Percentiles rank a stretch among this genome's conserved stretches.
These are phyloP conservation scores for Notothenia coriiceps DNA, from an alignment of 2,113 vertebrate species.

Conservation along the genomic window DNA sequence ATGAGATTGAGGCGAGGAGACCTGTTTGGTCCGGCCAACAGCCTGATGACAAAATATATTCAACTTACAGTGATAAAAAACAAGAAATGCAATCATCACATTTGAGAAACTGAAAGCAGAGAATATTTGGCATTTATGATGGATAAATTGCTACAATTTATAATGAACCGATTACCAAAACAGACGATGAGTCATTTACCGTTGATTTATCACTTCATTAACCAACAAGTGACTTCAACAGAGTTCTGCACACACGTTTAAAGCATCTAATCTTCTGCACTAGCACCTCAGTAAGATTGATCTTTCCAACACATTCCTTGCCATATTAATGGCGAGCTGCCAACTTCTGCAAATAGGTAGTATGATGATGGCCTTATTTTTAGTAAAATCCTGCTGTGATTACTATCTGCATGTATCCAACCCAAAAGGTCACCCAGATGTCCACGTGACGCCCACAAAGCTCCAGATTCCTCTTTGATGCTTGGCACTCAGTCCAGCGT, in stretches of 20 bases:
- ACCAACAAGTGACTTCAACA: neutral
- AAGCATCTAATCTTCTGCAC: neutral
- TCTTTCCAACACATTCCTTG: slow-evolving; percentile 5
- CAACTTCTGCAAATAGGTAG: slow-evolving; percentile 12
- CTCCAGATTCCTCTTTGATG: slow-evolving; percentile 28
- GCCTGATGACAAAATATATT: neutral
- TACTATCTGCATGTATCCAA: slow-evolving; percentile 2
- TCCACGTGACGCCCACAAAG: slow-evolving; percentile 18
- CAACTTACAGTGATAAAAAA: neutral
- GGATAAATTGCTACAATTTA: neutral
- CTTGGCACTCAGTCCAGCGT: neutral
- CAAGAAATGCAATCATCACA: neutral
- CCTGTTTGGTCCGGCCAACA: neutral
- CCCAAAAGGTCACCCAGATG: slow-evolving; percentile 20
- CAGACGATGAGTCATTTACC: neutral
- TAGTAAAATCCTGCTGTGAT: slow-evolving; percentile 13
- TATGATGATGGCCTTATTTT: neutral
- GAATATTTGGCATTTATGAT: neutral
- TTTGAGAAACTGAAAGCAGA: neutral
- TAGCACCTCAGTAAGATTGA: slow-evolving; percentile 1
- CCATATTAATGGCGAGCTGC: slow-evolving; percentile 10
- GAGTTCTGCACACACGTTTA: neutral
- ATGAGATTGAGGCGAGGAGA: neutral
- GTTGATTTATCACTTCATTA: slow-evolving; percentile 1
- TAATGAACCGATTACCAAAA: neutral